Evolutionary conservation across 2,113 vertebrate genomes (phyloP), one percentile per base, ranked within the genome.

Genomic region (Neofelis nebulosa): DNA sequence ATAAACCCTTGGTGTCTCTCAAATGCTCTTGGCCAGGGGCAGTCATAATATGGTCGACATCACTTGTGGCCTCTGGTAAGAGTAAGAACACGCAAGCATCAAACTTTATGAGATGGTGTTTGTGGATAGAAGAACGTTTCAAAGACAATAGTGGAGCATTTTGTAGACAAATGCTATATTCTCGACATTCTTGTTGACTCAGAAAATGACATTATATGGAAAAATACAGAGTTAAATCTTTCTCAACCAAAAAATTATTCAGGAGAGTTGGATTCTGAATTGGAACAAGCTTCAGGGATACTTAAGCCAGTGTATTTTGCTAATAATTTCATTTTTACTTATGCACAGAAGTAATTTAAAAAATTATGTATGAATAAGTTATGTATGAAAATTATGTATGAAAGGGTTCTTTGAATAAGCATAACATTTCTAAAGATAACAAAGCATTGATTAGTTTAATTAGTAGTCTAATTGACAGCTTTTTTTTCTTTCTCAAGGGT

Each of bases 321-420:
- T 41, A 78, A 71, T 52, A 61, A 13, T 97, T 92, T 86, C 10
- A 81, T 82, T 95, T 89, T 89, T 74, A 87, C 87, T 87, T 84
- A 80, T 52, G 5, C 31, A 92, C 61, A 76, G 9, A 14, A 57
- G 21, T 87, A 21, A 45, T 79, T 90, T 71, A 23, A n/a, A 71
- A 86, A 93, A 81, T 5, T 48, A 73, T 41, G 13, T 41, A 29
- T 83, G 14, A 88, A 14, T 82, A 66, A 61, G 33, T 68, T 63
- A 78, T 78, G 27, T 76, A 29, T 48, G 74, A 48, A 78, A 78
- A 48, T 78, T 78, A 18, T 18, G 41, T 48, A 78, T 82, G 31
- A 69, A 83, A 89, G 65, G 15, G 2, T 50, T 92, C 3, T 78
- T 95, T 81, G 63, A 55, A 92, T 48, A 86, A 86, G 31, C 9